These are phyloP conservation scores for Sphecodes monilicornis DNA, from an alignment of 2,888 invertebrate species.

Conservation along the genomic window DNA sequence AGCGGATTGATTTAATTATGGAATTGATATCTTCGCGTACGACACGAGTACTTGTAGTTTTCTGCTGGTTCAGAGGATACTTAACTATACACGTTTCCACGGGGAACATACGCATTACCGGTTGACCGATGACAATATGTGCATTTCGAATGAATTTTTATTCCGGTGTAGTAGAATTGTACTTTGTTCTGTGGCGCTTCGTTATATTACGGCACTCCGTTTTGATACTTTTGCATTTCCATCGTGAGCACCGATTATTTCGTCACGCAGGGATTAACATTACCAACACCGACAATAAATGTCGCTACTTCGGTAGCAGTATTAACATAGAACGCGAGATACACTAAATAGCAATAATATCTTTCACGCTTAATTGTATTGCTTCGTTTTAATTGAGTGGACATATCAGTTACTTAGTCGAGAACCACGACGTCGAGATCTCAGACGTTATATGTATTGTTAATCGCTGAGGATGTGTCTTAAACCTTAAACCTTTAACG, in stretches of 20 bases:
- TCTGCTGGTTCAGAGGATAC: constrained; percentile 63
- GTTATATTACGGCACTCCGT: constrained; percentile 9
- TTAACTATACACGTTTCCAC: constrained; percentile 4
- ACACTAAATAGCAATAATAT: constrained; percentile 43
- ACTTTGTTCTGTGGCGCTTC: constrained; percentile 18
- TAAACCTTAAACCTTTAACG: constrained; percentile 23
- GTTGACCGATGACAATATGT: constrained; percentile 28
- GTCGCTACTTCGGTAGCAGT: constrained; percentile 16
- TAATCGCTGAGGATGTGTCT: constrained; percentile 9
- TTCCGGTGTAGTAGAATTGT: constrained; percentile 13
- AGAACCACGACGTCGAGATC: not conserved
- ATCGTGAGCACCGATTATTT: constrained; percentile 5
- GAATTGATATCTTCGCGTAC: constrained; percentile 25
- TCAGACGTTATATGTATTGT: constrained; percentile 19
- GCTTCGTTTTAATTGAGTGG: constrained; percentile 16
- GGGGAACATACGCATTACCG: constrained; percentile 1
- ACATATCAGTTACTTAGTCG: constrained; percentile 24
- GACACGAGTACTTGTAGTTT: constrained; percentile 40
- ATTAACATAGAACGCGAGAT: not conserved
- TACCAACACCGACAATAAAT: constrained; percentile 45
- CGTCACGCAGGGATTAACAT: constrained; percentile 16
- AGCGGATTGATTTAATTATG: constrained; percentile 24
- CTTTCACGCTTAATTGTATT: constrained; percentile 38
- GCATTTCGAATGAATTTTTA: constrained; percentile 33
- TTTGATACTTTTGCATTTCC: constrained; percentile 26